A percentile compares a stretch with the other conserved stretches of the same genome.
phyloP scores from a whole-genome alignment of 2,888 invertebrate species.

The Cataglyphis livida region DNA sequence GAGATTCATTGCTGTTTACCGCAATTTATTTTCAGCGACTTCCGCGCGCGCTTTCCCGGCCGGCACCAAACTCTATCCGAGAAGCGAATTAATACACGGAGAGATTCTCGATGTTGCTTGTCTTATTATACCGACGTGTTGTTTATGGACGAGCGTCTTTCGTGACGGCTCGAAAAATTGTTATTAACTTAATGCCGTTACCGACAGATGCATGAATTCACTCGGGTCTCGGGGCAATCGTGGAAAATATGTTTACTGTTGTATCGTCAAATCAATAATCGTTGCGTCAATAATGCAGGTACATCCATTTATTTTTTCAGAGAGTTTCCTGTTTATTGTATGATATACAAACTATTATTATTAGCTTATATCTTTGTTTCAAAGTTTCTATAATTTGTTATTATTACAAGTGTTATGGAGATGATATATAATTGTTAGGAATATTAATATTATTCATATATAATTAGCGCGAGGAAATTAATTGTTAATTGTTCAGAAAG shows the following conservation, averaged over 20 bases:
- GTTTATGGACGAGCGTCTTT: constrained; percentile 2
- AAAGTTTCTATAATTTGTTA: constrained; percentile 13
- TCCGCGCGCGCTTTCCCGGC: neutral
- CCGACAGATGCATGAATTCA: neutral
- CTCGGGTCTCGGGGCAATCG: neutral
- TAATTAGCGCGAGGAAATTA: constrained; percentile 23
- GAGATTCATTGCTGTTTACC: constrained; percentile 71
- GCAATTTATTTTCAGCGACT: constrained; percentile 67
- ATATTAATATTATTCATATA: neutral
- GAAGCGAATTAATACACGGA: constrained; percentile 59
- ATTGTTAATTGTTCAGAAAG: constrained; percentile 16
- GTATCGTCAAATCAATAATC: neutral
- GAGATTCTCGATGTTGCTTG: constrained; percentile 47
- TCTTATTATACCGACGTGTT: constrained; percentile 42
- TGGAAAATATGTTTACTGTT: neutral
- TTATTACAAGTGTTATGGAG: constrained; percentile 7
- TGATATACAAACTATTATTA: constrained; percentile 19
- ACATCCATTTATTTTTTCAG: neutral
- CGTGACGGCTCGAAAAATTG: constrained; percentile 9
- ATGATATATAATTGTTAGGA: constrained; percentile 9
- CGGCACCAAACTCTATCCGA: constrained; percentile 54
- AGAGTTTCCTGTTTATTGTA: neutral
- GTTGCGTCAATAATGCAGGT: neutral
- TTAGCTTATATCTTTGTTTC: neutral
- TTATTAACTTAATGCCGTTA: constrained; percentile 11